Evolutionary conservation across 1,140 invertebrate genomes (phyloP).

Genomic region (Belonocnema kinseyi): DNA sequence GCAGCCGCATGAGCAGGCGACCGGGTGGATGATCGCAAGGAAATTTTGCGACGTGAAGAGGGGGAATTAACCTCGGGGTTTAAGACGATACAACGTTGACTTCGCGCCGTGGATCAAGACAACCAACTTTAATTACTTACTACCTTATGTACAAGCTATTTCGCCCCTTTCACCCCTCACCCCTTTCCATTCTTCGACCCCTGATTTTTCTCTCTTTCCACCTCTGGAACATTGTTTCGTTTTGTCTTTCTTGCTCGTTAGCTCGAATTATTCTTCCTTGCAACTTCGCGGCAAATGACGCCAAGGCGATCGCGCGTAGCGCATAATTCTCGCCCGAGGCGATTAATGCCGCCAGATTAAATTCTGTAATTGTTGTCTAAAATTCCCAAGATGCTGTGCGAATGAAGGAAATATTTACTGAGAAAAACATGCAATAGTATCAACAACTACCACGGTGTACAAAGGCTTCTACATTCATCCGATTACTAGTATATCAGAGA

Average conservation of each 20-base stretch:
- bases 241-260: slow-evolving; percentile 54
- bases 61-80: slow-evolving; percentile 66
- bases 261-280: slow-evolving; percentile 56
- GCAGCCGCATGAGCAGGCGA: slow-evolving; percentile 60
- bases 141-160: slow-evolving; percentile 20
- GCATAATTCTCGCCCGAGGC: slow-evolving; percentile 42
- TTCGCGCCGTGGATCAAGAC: slow-evolving; percentile 41
- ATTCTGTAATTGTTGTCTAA: slow-evolving; percentile 2
- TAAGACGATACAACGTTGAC: slow-evolving; percentile 59
- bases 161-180: slow-evolving; percentile 8
- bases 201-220: neutral
- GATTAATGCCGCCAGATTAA: slow-evolving; percentile 43
- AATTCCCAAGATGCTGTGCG: neutral
- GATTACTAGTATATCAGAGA: neutral
- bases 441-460: no score
- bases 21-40: slow-evolving; percentile 58
- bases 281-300: slow-evolving; percentile 38
- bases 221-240: slow-evolving; percentile 32
- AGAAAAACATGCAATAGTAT: no score
- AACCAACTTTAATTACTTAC: slow-evolving; percentile 45
- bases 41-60: slow-evolving; percentile 65
- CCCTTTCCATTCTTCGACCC: neutral
- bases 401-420: neutral
- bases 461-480: no score
- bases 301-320: slow-evolving; percentile 47